Evolutionary conservation across 2,888 invertebrate species (phyloP).

Genomic region (Limnephilus rhombicus): DNA sequence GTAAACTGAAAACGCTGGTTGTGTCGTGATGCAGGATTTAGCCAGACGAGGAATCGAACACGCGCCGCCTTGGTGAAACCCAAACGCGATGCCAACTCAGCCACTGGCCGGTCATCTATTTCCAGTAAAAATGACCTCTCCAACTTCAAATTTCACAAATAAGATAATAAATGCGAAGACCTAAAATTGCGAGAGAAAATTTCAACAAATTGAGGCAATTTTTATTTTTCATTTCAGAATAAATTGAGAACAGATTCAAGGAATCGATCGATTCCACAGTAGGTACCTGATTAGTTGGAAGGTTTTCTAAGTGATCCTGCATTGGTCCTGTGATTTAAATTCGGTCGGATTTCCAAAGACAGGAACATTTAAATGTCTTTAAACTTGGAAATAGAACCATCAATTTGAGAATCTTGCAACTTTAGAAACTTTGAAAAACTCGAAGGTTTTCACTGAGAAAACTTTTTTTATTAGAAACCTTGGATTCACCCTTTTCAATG

Average conservation of each 20-base stretch:
- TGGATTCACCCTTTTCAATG: background rate
- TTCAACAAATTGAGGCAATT: too few relatives aligned
- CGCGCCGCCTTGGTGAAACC: too few relatives aligned
- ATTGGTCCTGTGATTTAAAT: slow-evolving; percentile 26
- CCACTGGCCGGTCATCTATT: too few relatives aligned
- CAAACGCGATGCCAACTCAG: too few relatives aligned
- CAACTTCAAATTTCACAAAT: too few relatives aligned
- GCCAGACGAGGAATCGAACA: too few relatives aligned
- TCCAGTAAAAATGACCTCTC: too few relatives aligned
- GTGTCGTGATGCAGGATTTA: too few relatives aligned
- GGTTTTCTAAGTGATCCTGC: slow-evolving; percentile 21
- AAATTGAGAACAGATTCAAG: background rate
- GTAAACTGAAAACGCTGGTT: too few relatives aligned
- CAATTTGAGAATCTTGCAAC: background rate
- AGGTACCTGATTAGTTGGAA: background rate
- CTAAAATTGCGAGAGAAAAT: too few relatives aligned
- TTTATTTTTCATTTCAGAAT: background rate
- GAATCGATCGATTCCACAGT: background rate
- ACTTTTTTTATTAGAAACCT: background rate
- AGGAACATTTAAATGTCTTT: background rate
- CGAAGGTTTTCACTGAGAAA: background rate
- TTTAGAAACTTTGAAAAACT: background rate
- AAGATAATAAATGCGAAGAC: too few relatives aligned
- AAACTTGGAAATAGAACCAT: background rate
- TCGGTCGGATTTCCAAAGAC: slow-evolving; percentile 10